Evolutionary conservation across 2,797 vertebrate species (phyloP), one percentile per base, ranked within the genome.

Genomic region (Danio albolineatus): DNA sequence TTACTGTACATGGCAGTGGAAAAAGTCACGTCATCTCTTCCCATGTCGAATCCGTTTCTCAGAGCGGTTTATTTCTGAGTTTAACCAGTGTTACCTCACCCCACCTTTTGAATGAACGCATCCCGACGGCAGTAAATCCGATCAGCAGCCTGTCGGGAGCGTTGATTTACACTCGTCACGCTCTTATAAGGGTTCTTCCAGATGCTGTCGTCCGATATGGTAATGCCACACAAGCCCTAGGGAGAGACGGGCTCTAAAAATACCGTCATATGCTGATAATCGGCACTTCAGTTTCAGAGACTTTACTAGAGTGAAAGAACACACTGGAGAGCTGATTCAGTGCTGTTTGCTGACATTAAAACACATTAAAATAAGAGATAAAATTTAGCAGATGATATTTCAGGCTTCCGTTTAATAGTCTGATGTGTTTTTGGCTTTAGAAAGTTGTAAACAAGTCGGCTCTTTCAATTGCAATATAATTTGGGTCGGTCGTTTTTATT

Each of bases 81-180:
- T 41, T 36, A 53, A 75, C 19, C 39, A 49, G 9, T 6, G 70
- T 1, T 0, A 19, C 56, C 28, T 43, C 17, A 0, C 41, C 19
- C 28, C 14, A 36, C 51, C 39, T 36, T 54, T 54, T 17, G 19
- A 76, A 16, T 53, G 39, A n/a, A 54, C 19, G 16, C n/a, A 28
- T 54, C 64, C 16, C 13, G 2, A 41, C 13, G 28, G 76, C 81
- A 19, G 62, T 82, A 73, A 60, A 82, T 82, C 60, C 7, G 38
- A 57, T 82, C 81, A 82, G 43, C 66, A 39, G 51, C 16, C 51
- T 66, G 41, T 78, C 76, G 56, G 39, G 10, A 46, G 41, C 2
- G 38, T 67, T 62, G 54, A 78, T 78, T 82, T 69, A 82, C 44
- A 41, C 61, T 19, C 7, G n/a, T n/a, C 36, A 8, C 57, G n/a